Base-by-base conservation (phyloP, 2,113 vertebrate species). In the Ranitomeya imitator region DNA sequence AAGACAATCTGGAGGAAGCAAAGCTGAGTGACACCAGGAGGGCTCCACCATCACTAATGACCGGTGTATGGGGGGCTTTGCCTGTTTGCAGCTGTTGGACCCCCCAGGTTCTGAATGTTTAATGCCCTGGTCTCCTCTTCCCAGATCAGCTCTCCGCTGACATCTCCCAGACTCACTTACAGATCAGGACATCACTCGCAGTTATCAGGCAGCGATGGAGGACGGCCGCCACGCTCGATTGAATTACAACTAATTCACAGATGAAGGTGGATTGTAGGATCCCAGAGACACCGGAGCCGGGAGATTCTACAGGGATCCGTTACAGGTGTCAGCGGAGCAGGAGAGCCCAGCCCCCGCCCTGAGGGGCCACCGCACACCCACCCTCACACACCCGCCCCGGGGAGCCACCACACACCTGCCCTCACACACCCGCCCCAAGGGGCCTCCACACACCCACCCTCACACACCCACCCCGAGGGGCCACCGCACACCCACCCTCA, bases 81-180 rank as follows among this genome's bases (percentile, higher is more conserved):
- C 21, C 51, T 71, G 83, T 69, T 71, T 51, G 2, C 15, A 52
- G 23, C 79, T 79, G 37, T 37, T 11, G 4, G 21, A 73, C 67
- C 87, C 19, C 16, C 16, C 71, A 6, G n/a, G 3, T 67, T 3
- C 7, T 89, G 61, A 88, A 91, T 89, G 73, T 88, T 90, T 90
- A 87, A 90, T 91, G 85, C 11, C 0, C 23, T 11, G 85, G 90
- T 76, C 87, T 86, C 13, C n/a, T 3, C 85, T 90, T 81, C 90
- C 55, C 4, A 31, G 79, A 71, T 86, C 79, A 78, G 6, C 51
- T 76, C 9, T 59, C 87, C 82, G 54, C 26, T 89, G 86, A 89
- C 89, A 87, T 90, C 80, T 89, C 83, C 19, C 81, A 86, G 89
- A 73, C 83, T 91, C 89, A 84, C 88, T 91, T 89, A 90, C 90